Evolutionary conservation across 1,140 invertebrate genomes (phyloP).

Genomic region (Philotrypesis tridentata): DNA sequence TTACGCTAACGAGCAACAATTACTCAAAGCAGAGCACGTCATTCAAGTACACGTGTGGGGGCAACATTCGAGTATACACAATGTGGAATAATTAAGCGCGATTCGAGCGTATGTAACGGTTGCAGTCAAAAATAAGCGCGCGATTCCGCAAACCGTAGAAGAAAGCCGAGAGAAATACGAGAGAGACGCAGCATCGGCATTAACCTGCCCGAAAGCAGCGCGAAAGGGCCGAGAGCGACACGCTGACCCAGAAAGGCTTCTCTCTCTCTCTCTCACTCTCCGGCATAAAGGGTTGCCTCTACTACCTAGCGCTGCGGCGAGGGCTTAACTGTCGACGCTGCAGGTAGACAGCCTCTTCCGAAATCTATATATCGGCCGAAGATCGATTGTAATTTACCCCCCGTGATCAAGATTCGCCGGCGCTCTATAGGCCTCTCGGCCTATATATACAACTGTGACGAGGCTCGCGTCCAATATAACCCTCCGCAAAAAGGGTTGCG

Average conservation of each 20-base stretch:
- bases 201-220: not conserved
- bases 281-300: constrained; percentile 48
- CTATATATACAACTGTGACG: constrained; percentile 35
- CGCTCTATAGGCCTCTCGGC: constrained; percentile 36
- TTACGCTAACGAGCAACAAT: not conserved
- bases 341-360: constrained; percentile 31
- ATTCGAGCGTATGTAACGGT: no score
- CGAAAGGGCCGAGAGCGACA: constrained; percentile 43
- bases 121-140: no score
- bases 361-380: constrained; percentile 16
- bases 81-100: not conserved
- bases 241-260: constrained; percentile 59
- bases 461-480: not conserved
- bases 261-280: not conserved
- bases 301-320: not conserved
- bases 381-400: constrained; percentile 60
- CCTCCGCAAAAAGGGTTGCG: constrained; percentile 29
- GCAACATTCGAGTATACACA: no score
- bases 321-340: not conserved
- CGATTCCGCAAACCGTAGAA: no score
- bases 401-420: constrained; percentile 38
- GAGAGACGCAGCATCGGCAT: no score
- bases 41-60: no score
- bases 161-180: no score
- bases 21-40: not conserved